These are phyloP conservation scores for Chionoecetes opilio DNA, from an alignment of 1,140 invertebrate genomes.

Conservation along the genomic window DNA sequence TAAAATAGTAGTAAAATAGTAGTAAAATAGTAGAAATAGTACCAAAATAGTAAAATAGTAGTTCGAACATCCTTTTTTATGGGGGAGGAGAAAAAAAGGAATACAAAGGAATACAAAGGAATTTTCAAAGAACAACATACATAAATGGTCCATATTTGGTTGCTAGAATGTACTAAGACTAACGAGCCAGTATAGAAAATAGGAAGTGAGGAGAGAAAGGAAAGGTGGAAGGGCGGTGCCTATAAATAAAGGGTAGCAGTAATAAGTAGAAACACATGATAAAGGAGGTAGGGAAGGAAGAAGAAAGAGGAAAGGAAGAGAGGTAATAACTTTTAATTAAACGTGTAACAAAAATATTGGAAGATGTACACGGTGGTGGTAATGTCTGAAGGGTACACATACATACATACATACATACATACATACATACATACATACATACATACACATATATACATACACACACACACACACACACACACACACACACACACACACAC, in stretches of 20 bases:
- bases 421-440: slow-evolving; percentile 27
- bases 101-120: too few species aligned
- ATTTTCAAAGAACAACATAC: too few species aligned
- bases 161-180: too few species aligned
- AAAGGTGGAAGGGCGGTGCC: background rate
- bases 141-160: too few species aligned
- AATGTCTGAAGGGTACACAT: background rate
- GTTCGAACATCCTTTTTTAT: too few species aligned
- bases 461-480: background rate
- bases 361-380: background rate
- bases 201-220: background rate
- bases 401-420: slow-evolving; percentile 36
- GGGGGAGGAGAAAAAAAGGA: too few species aligned
- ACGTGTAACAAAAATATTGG: background rate
- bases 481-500: slow-evolving; percentile 8
- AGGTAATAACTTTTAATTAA: background rate
- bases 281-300: background rate
- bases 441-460: too few species aligned
- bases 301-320: background rate
- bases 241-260: too few species aligned
- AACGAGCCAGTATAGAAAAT: too few species aligned
- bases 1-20: too few species aligned
- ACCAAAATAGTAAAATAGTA: too few species aligned
- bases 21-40: too few species aligned
- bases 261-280: background rate